Evolutionary conservation across 2,888 invertebrate genomes (phyloP), one percentile per base, ranked within the genome.

Genomic region (Camponotus fellah): DNA sequence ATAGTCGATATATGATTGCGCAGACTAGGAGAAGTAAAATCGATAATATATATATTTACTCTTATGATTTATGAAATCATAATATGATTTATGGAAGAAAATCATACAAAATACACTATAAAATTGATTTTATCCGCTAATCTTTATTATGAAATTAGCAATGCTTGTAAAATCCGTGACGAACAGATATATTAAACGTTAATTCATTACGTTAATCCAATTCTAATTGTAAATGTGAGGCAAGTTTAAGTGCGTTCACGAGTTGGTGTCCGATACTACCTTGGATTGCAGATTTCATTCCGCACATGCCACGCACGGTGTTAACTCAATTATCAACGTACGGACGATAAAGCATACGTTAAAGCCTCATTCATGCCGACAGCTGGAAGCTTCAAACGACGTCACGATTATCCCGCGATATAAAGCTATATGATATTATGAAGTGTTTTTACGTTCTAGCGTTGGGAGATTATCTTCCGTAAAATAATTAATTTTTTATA

Each of bases 311-410:
- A 84, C 87, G 71, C 84, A 71, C 90, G 82, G 85, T 80, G 91
- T 90, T 91, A 92, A 91, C 91, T 91, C 91, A 87, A 91, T 91
- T 92, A 91, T 76, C 87, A 88, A 87, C 87, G 66, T 80, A 82
- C 81, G 84, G 68, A 85, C 86, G 92, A 91, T 91, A 91, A 91
- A 91, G 91, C 91, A 83, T 75, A 84, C 88, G 87, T 91, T 91
- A 90, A 91, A 86, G 81, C 87, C 86, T 88, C 87, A 90, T 91
- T 89, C 91, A 89, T 87, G 74, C 81, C 81, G 82, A 86, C 85
- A 86, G 87, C 87, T 88, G 68, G 89, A 89, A 86, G 89, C 88
- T 91, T 89, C 87, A 82, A 90, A 86, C 83, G 85, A 88, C 86
- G 85, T 90, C 83, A 82, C 79, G 79, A 53, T 71, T 82, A 80